phyloP scores from a whole-genome alignment of 2,888 invertebrate genomes.

The Mesorhabditis sp. region DNA sequence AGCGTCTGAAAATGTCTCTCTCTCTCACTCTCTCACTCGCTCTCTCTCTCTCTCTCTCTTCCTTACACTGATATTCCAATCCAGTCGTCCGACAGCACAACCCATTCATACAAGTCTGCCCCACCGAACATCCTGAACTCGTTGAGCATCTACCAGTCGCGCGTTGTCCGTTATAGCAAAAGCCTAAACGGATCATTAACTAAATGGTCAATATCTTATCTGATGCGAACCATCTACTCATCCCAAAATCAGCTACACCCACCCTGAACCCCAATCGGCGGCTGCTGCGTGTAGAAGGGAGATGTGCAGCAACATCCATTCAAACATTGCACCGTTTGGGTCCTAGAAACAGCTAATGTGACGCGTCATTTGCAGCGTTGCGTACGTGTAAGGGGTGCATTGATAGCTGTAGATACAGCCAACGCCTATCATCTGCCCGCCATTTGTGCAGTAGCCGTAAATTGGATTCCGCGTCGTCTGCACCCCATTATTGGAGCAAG shows the following conservation, averaged over 20 bases:
- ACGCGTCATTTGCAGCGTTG: not conserved
- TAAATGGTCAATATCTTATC: not conserved
- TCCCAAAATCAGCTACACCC: not conserved
- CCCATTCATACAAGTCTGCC: constrained; percentile 43
- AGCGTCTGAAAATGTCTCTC: constrained; percentile 30
- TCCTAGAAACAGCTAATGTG: constrained; percentile 6
- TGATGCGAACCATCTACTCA: too few species aligned
- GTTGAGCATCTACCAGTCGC: constrained; percentile 34
- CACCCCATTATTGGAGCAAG: too few species aligned
- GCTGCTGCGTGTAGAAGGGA: constrained; percentile 13
- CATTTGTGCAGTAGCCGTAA: constrained; percentile 22
- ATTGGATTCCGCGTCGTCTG: not conserved
- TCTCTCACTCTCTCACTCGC: not conserved
- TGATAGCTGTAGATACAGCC: constrained; percentile 33
- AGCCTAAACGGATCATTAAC: constrained; percentile 19
- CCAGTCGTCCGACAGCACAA: constrained; percentile 46
- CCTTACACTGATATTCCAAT: constrained; percentile 25
- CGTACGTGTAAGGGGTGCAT: not conserved
- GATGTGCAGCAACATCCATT: constrained; percentile 34
- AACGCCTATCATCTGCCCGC: constrained; percentile 26
- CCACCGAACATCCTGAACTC: constrained; percentile 28
- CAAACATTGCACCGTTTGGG: constrained; percentile 18
- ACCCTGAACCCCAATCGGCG: not conserved
- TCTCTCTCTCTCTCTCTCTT: not conserved
- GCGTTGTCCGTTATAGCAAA: constrained; percentile 40